phyloP scores from a whole-genome alignment of 2,888 invertebrate species.

The Phortica okadai region DNA sequence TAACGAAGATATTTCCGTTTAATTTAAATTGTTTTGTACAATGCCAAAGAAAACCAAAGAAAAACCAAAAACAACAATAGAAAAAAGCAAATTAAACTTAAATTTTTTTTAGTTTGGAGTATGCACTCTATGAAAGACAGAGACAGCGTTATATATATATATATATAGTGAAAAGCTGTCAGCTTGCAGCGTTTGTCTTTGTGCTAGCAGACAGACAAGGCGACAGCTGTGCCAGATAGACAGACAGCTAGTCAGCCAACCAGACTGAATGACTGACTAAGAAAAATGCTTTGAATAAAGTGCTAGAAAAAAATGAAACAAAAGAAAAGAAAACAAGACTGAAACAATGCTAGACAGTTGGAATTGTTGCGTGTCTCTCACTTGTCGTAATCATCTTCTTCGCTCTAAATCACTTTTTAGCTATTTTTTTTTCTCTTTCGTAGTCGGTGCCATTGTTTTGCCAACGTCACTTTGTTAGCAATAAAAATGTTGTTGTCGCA shows the following conservation, averaged over 20 bases:
- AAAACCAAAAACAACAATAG: not conserved
- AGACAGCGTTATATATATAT: not conserved
- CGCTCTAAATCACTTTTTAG: not conserved
- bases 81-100: not conserved
- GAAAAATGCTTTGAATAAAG: not conserved
- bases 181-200: conserved; percentile 23
- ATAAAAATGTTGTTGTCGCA: not conserved
- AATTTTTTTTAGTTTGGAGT: not conserved
- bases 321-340: not conserved
- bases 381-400: not conserved
- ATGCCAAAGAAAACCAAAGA: not conserved
- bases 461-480: not conserved
- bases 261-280: not conserved
- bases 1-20: not conserved
- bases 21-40: not conserved
- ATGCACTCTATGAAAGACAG: not conserved
- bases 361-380: conserved; percentile 4
- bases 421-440: not conserved
- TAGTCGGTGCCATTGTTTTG: conserved; percentile 5
- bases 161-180: not conserved
- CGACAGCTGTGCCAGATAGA: not conserved
- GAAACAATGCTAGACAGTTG: not conserved
- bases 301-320: not conserved
- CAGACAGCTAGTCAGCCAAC: not conserved
- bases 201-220: not conserved